Base-by-base conservation (phyloP, 2,113 vertebrate species). In the Phaethon lepturus region DNA sequence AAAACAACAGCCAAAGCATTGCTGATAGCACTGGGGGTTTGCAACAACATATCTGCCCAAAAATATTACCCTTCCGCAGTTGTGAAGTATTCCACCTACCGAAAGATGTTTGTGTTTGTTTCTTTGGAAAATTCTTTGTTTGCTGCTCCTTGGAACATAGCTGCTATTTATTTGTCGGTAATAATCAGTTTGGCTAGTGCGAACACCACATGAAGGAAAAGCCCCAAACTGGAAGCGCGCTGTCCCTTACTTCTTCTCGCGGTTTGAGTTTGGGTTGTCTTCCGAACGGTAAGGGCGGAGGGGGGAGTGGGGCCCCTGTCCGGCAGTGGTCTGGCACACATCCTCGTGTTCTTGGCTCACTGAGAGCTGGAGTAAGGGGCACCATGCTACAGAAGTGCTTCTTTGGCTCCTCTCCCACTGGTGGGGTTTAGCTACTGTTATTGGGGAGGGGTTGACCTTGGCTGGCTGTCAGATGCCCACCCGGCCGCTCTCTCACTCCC, bases 401-500 rank as follows among this genome's bases (percentile, higher is more conserved):
- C 38, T 73, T 76, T 44, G 13, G 2, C 13, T 16, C 16, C 19
- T 59, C 66, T 72, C 19, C 19, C 7, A 14, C 29, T 7, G 7
- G 8, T 40, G 10, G 17, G 9, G 7, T 59, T 60, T 64, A 52
- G 9, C 82, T 16, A 4, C 15, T 64, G 0, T 22, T 52, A n/a
- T 0, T 56, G 22, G 22, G 6, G 5, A 24, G 28, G 1, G 19
- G 10, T n/a, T 76, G 28, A 68, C 23, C 28, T 47, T 73, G 29
- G 6, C 35, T 80, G 45, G 19, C 59, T 84, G 40, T 19, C 23
- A 47, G 40, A 25, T 66, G 63, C 40, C 44, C 33, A 76, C n/a
- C 20, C 31, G 73, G 28, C 19, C 0, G 0, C 31, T 68, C 13
- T 33, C 47, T 86, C 12, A 13, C 7, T 89, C 8, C 13, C 3